Evolutionary conservation across 2,888 invertebrate species (phyloP), one percentile per base, ranked within the genome.

Genomic region (Morinoia aosen): DNA sequence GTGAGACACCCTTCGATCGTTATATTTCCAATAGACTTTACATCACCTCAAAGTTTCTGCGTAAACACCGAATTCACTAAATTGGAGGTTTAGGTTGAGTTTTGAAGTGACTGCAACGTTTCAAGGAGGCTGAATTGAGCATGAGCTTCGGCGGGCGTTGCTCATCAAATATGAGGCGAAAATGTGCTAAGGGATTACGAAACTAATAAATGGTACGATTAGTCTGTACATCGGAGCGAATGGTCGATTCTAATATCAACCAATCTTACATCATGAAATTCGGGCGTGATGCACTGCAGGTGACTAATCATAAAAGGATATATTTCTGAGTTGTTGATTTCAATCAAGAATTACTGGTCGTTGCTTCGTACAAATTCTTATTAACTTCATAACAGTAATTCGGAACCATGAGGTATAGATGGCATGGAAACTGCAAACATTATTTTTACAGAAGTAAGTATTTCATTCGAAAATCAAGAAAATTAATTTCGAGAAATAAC

Each of bases 191-290:
- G 19, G 76, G 76, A 33, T 76, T 19, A 90, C 48, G 48, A 39
- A 90, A 39, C 93, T 93, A 93, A 57, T 33, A 57, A 57, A 57
- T 57, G 56, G 57, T 93, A 93, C 93, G 25, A 93, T 57, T 57
- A 93, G n/a, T 93, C 93, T 93, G 93, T 93, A 93, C 93, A 93
- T 93, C 93, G 58, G 93, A 93, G 93, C 48, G 16, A 56, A 93
- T 93, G 93, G 33, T 57, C 1, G 48, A 48, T 8, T 19, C 33
- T 39, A 16, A 5, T 11, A 57, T 19, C 25, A 10, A 91, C 16
- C 33, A 11, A 93, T 93, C 3, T 93, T 40, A 90, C 11, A 1
- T 90, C 39, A 48, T 16, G 14, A 40, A 39, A 48, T 90, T 90
- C 40, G 14, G 90, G 90, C 90, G 39, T 40, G 19, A 90, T 11